Conservation (phyloP, 2,888 invertebrate genomes). For the Cecidostiba fungosa region DNA sequence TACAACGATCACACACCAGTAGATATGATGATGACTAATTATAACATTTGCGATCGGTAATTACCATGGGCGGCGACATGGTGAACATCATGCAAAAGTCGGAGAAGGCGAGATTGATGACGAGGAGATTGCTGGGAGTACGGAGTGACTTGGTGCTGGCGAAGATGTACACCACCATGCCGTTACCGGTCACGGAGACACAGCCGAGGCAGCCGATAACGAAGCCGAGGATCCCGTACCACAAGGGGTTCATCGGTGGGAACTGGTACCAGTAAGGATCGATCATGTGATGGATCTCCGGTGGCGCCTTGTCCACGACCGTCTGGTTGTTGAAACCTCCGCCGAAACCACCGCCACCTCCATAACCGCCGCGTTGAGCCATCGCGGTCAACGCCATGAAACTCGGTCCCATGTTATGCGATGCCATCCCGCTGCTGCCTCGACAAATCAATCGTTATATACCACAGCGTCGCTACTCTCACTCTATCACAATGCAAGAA, state of each 20-base stretch:
- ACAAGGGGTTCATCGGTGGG: slow-evolving; percentile 93
- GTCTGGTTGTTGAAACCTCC: slow-evolving; percentile 92
- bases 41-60: not conserved
- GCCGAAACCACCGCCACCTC: slow-evolving; percentile 81
- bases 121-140: slow-evolving; percentile 94
- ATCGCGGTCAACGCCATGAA: slow-evolving; percentile 79
- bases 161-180: slow-evolving; percentile 89
- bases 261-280: slow-evolving; percentile 94
- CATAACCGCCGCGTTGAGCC: slow-evolving; percentile 66
- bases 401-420: slow-evolving; percentile 80
- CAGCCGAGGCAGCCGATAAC: slow-evolving; percentile 89
- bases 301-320: slow-evolving; percentile 88
- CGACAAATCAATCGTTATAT: slow-evolving; percentile 65
- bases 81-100: slow-evolving; percentile 94
- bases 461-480: not conserved
- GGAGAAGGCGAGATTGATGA: slow-evolving; percentile 95
- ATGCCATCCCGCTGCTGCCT: slow-evolving; percentile 72
- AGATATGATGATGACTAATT: not conserved
- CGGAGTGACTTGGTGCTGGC: slow-evolving; percentile 87
- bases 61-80: slow-evolving; percentile 90
- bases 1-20: not conserved
- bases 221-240: slow-evolving; percentile 91
- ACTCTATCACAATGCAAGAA: no score
- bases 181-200: slow-evolving; percentile 87
- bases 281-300: slow-evolving; percentile 88